Percentiles rank a stretch among this genome's conserved stretches.
These are phyloP conservation scores for Tympanuchus pallidicinctus DNA, from an alignment of 2,113 vertebrate genomes.

Conservation along the genomic window DNA sequence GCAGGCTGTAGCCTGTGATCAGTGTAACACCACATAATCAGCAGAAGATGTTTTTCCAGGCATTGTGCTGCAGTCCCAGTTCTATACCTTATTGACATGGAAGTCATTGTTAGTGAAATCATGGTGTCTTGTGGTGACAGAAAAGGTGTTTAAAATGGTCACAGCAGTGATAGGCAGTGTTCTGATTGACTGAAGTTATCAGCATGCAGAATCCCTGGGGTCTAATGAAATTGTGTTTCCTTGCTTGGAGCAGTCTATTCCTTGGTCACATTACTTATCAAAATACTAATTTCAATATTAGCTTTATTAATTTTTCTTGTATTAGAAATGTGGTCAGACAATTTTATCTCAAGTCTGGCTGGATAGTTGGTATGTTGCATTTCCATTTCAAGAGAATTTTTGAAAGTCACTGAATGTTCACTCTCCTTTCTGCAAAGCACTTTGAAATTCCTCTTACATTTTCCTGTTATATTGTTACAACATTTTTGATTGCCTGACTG, in stretches of 20 bases:
- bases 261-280: background rate
- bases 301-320: background rate
- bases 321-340: background rate
- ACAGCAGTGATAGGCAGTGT: background rate
- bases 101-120: background rate
- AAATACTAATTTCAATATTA: conserved; percentile 12
- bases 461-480: background rate
- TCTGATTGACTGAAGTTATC: background rate
- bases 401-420: background rate
- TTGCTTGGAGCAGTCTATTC: background rate
- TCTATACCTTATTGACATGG: background rate
- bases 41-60: background rate
- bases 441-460: background rate
- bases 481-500: background rate
- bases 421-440: background rate
- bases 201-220: background rate
- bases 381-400: background rate
- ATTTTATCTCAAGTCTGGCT: background rate
- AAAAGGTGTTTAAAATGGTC: background rate
- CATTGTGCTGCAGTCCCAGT: background rate
- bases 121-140: background rate
- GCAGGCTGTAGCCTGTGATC: background rate
- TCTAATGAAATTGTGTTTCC: background rate
- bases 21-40: background rate
- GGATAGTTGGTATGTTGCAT: background rate